These are phyloP conservation scores for Pyralis farinalis DNA, from an alignment of 2,888 invertebrate genomes.

Conservation along the genomic window DNA sequence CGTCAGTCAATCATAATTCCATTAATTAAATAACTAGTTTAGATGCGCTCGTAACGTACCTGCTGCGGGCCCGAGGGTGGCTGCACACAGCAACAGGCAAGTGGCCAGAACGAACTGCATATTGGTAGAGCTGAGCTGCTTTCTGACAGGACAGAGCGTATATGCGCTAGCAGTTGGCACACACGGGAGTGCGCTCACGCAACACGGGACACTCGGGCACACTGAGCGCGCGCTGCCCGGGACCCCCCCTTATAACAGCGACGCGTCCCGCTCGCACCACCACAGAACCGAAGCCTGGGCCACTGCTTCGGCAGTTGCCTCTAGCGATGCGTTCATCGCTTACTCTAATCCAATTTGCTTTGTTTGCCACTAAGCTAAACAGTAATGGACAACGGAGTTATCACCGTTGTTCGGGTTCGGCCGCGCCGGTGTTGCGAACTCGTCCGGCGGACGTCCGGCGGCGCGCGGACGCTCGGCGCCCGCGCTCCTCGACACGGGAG, in stretches of 20 bases:
- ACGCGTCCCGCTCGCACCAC: conserved; percentile 71
- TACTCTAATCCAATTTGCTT: conserved; percentile 18
- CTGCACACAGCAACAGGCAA: conserved; percentile 76
- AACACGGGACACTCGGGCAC: conserved; percentile 76
- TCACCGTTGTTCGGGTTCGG: conserved; percentile 17
- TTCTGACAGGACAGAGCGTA: conserved; percentile 34
- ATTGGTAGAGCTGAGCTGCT: conserved; percentile 37
- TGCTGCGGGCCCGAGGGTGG: conserved; percentile 73
- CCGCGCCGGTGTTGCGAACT: conserved; percentile 23
- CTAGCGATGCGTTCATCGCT: conserved; percentile 46
- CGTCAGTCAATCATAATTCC: background rate
- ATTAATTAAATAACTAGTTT: conserved; percentile 1
- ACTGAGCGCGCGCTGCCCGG: conserved; percentile 76
- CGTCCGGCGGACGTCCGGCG: conserved; percentile 51
- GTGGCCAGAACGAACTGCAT: conserved; percentile 78
- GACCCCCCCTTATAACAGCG: conserved; percentile 76
- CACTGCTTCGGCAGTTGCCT: conserved; percentile 36
- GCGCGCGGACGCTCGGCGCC: conserved; percentile 42
- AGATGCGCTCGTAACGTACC: conserved; percentile 61
- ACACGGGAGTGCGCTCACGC: conserved; percentile 64
- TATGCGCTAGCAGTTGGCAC: conserved; percentile 31
- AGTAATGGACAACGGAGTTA: conserved; percentile 46
- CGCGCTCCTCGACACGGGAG: conserved; percentile 62
- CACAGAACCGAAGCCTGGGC: conserved; percentile 33
- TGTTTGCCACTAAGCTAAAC: conserved; percentile 19